Conservation (phyloP, 2,113 vertebrate species). For the Eira barbara region DNA sequence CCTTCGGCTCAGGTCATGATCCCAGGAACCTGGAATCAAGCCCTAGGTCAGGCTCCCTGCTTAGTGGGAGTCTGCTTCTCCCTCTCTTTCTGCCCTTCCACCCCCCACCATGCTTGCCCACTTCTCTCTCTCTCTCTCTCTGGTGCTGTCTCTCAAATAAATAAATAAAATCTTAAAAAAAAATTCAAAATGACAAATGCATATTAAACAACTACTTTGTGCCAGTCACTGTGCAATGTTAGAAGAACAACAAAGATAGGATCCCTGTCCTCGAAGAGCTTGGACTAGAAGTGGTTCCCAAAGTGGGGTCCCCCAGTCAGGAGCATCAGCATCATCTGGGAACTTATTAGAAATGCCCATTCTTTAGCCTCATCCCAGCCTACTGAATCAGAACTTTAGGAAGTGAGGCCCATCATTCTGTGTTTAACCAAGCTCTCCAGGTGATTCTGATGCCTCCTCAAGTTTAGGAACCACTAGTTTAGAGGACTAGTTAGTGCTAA, state of each 20-base stretch:
- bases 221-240: neutral
- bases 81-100: neutral
- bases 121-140: neutral
- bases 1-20: neutral
- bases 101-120: neutral
- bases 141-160: neutral
- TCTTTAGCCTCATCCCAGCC: neutral
- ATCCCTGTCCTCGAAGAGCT: neutral
- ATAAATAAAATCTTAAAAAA: neutral
- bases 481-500: neutral
- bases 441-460: neutral
- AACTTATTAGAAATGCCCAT: neutral
- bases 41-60: neutral
- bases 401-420: neutral
- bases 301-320: neutral
- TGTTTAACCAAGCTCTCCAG: neutral
- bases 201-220: neutral
- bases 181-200: neutral
- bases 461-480: neutral
- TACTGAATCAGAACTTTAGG: no score
- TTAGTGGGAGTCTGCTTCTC: neutral
- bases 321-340: neutral
- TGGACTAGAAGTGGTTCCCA: neutral
- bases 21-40: neutral
- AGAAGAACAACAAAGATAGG: neutral